Evolutionary conservation across 2,797 vertebrate species (phyloP).

Genomic region (Gymnocypris eckloni): DNA sequence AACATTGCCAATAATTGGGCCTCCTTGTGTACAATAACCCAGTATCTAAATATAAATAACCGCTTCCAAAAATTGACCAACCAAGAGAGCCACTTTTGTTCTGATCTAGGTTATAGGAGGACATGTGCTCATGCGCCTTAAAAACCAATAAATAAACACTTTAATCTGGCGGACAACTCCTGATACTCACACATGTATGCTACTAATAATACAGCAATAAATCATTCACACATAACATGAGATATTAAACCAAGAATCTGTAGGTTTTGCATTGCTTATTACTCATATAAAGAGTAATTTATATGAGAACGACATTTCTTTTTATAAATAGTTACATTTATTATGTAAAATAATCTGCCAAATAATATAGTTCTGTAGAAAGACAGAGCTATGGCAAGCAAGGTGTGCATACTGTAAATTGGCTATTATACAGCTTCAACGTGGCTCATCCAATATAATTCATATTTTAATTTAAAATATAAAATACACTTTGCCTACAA

Average conservation of each 20-base stretch:
- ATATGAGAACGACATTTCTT: no score
- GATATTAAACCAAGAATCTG: neutral
- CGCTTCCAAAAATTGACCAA: neutral
- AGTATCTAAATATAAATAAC: neutral
- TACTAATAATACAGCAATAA: neutral
- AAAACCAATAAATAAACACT: conserved; percentile 19
- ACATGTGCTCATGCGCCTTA: conserved; percentile 9
- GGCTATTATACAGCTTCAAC: neutral
- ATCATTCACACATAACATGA: neutral
- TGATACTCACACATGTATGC: neutral
- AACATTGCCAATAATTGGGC: neutral
- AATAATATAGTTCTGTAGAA: neutral
- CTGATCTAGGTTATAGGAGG: conserved; percentile 23
- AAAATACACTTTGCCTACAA: neutral
- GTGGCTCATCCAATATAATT: neutral
- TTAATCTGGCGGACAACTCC: conserved; percentile 10
- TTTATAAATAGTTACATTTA: neutral
- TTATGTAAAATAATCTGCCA: neutral
- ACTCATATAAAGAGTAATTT: neutral
- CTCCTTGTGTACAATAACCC: neutral
- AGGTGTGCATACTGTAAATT: neutral
- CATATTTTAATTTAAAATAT: neutral
- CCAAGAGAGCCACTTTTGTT: conserved; percentile 6
- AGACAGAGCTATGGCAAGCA: neutral
- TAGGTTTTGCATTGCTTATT: neutral